These are phyloP conservation scores for Halichoeres trimaculatus DNA, from an alignment of 2,113 vertebrate genomes.

Conservation along the genomic window DNA sequence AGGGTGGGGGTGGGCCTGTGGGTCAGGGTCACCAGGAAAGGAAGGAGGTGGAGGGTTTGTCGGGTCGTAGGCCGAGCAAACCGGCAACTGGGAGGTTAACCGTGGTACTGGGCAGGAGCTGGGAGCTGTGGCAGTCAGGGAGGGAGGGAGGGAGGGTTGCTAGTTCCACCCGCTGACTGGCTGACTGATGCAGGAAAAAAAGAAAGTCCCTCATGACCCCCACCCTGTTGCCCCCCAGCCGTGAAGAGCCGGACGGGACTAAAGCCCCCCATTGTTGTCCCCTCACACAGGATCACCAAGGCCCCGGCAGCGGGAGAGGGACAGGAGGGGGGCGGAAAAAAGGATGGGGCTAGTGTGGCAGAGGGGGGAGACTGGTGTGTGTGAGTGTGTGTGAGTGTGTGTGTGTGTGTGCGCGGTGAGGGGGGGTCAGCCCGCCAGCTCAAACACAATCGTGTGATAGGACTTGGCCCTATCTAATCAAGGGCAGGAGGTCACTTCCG, in stretches of 20 bases:
- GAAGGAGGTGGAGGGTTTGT: conserved; percentile 42
- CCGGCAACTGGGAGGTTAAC: conserved; percentile 70
- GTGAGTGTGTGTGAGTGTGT: conserved; percentile 27
- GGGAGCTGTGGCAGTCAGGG: neutral
- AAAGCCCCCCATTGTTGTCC: conserved; percentile 93
- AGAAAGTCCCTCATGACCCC: conserved; percentile 67
- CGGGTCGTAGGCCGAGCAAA: conserved; percentile 65
- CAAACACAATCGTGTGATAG: conserved; percentile 91
- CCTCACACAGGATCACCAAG: conserved; percentile 88
- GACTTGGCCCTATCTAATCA: conserved; percentile 98
- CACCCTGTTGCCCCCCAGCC: conserved; percentile 71
- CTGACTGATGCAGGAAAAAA: conserved; percentile 57
- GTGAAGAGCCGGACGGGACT: conserved; percentile 80
- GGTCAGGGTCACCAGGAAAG: conserved; percentile 42
- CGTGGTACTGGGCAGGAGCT: conserved; percentile 32
- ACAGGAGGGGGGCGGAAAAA: conserved; percentile 39
- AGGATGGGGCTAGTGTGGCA: conserved; percentile 39
- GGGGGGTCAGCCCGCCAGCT: conserved; percentile 81
- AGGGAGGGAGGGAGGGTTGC: conserved; percentile 20
- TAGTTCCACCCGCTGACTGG: conserved; percentile 60
- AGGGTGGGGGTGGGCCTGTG: neutral
- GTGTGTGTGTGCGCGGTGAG: neutral
- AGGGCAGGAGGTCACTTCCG: conserved; percentile 99
- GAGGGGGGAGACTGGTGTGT: conserved; percentile 19
- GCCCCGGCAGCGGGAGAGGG: conserved; percentile 84